These are phyloP conservation scores for Hyppa rectilinea DNA, from an alignment of 2,888 invertebrate genomes.

Conservation along the genomic window DNA sequence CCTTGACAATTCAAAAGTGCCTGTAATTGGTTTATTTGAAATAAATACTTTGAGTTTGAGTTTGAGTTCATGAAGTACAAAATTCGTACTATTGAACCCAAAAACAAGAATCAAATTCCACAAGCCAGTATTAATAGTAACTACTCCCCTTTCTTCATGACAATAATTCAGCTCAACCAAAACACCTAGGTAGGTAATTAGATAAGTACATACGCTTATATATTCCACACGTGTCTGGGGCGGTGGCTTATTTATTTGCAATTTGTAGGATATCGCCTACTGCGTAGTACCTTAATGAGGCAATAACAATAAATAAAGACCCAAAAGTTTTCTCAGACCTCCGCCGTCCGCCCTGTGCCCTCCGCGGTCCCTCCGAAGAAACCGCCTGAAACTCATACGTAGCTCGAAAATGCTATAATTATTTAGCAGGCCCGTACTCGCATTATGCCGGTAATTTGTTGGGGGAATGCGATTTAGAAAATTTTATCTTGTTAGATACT, in stretches of 20 bases:
- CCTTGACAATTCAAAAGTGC: too few relatives aligned
- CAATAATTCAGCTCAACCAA: slow-evolving; percentile 47
- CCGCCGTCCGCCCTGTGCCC: slow-evolving; percentile 77
- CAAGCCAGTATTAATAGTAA: neutral
- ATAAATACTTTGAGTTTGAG: too few relatives aligned
- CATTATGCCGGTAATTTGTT: slow-evolving; percentile 73
- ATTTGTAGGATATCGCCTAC: slow-evolving; percentile 90
- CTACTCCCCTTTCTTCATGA: neutral
- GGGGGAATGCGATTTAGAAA: slow-evolving; percentile 68
- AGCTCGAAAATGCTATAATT: slow-evolving; percentile 82
- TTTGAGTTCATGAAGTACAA: too few relatives aligned
- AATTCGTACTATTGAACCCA: neutral
- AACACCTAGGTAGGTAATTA: slow-evolving; percentile 70
- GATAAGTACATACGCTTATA: slow-evolving; percentile 78
- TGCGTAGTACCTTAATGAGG: slow-evolving; percentile 90
- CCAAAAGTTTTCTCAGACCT: slow-evolving; percentile 89
- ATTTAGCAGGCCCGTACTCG: slow-evolving; percentile 75
- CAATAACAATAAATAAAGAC: slow-evolving; percentile 91
- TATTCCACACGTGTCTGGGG: slow-evolving; percentile 80
- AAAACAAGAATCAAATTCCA: slow-evolving; percentile 5
- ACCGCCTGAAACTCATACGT: slow-evolving; percentile 84
- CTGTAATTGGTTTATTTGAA: too few relatives aligned
- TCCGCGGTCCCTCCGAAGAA: slow-evolving; percentile 85
- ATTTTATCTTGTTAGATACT: slow-evolving; percentile 67
- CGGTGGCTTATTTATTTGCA: slow-evolving; percentile 88